A percentile compares a stretch with the other conserved stretches of the same genome.
Conservation (phyloP, 2,113 vertebrate genomes). For the Hemichromis elongatus region DNA sequence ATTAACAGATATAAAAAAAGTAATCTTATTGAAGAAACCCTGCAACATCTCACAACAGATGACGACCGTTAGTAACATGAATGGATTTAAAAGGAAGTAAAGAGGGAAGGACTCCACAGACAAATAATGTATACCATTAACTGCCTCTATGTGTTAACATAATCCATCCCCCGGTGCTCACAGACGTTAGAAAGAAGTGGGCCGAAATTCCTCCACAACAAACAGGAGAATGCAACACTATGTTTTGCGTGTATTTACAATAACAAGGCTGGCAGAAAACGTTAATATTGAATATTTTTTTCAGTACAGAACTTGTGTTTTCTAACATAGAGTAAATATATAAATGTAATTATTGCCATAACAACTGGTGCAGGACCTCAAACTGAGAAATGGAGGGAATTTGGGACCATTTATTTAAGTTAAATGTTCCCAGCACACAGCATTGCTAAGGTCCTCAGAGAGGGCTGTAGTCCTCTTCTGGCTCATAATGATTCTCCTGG, state of each 20-base stretch:
- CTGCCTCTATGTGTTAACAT: not conserved
- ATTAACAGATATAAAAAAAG: not conserved
- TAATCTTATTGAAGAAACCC: not conserved
- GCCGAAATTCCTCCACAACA: not conserved
- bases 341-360: not conserved
- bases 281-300: not conserved
- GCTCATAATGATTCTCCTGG: not conserved
- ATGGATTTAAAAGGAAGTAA: not conserved
- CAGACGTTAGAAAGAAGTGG: not conserved
- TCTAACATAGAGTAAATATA: not conserved
- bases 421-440: not conserved
- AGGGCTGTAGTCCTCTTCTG: conserved; percentile 61
- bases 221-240: not conserved
- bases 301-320: not conserved
- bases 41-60: not conserved
- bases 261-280: not conserved
- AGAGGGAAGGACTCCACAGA: not conserved
- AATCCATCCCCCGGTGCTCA: not conserved
- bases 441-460: conserved; percentile 35
- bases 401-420: not conserved
- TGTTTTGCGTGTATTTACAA: not conserved
- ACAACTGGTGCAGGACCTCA: not conserved
- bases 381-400: not conserved
- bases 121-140: not conserved
- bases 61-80: not conserved